phyloP scores from a whole-genome alignment of 2,888 invertebrate species.

The Pemphredon lugubris region DNA sequence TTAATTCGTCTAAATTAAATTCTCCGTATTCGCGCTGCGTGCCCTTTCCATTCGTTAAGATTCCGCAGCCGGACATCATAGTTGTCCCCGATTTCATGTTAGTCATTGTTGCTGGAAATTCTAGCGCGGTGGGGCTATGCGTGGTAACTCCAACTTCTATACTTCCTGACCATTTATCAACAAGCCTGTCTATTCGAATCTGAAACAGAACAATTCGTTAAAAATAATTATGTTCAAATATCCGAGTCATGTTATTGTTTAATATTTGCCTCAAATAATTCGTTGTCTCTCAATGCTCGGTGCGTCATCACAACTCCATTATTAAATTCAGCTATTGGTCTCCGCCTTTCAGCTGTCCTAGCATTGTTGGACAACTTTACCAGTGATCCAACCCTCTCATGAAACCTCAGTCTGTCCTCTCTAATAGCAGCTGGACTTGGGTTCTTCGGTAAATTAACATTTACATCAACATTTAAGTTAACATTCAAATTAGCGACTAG shows the following conservation, averaged over 20 bases:
- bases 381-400: conserved; percentile 92
- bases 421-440: conserved; percentile 74
- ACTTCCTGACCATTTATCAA: conserved; percentile 97
- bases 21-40: conserved; percentile 95
- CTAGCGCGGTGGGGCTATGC: conserved; percentile 93
- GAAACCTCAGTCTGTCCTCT: conserved; percentile 89
- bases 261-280: conserved; percentile 89
- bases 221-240: neutral
- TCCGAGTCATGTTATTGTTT: neutral
- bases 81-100: conserved; percentile 94
- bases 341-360: conserved; percentile 92
- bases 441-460: conserved; percentile 78
- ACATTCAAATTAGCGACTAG: conserved; percentile 80
- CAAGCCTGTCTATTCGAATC: conserved; percentile 95
- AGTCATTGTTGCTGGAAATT: conserved; percentile 98
- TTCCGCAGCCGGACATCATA: conserved; percentile 98
- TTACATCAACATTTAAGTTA: conserved; percentile 79
- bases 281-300: conserved; percentile 92
- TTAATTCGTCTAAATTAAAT: conserved; percentile 95
- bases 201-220: conserved; percentile 67
- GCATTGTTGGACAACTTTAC: conserved; percentile 92
- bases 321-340: conserved; percentile 96
- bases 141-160: conserved; percentile 97
- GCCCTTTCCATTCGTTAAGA: conserved; percentile 97
- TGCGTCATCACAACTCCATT: conserved; percentile 98